A percentile compares a stretch with the other conserved stretches of the same genome.
Evolutionary conservation across 2,113 vertebrate genomes (phyloP).

Genomic region (Centropus bengalensis): DNA sequence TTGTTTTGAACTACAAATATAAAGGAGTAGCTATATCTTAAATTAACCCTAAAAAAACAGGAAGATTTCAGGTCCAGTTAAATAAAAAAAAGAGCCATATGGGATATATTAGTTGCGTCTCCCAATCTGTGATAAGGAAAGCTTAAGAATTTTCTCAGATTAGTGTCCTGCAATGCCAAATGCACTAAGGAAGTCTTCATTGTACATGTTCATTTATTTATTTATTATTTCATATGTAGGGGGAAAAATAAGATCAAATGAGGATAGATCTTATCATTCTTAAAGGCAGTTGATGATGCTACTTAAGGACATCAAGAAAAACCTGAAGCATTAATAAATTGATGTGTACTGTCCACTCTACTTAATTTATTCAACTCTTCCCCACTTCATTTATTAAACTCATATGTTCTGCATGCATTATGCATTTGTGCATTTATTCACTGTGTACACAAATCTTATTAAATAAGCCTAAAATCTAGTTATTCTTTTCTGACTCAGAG

Average conservation of each 20-base stretch:
- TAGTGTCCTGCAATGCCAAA: conserved; percentile 27
- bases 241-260: conserved; percentile 27
- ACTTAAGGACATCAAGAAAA: neutral
- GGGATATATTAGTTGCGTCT: conserved; percentile 44
- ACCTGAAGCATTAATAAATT: conserved; percentile 27
- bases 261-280: conserved; percentile 13
- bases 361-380: conserved; percentile 23
- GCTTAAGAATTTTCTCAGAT: conserved; percentile 8
- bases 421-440: neutral
- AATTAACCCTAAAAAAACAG: conserved; percentile 34
- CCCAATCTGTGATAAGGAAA: conserved; percentile 4
- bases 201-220: neutral
- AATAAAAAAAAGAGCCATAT: conserved; percentile 52
- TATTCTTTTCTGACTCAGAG: neutral
- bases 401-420: neutral
- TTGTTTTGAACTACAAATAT: conserved; percentile 54
- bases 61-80: conserved; percentile 29
- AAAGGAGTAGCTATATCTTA: conserved; percentile 26
- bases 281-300: neutral
- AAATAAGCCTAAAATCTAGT: neutral
- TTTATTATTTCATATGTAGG: neutral
- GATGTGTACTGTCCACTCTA: neutral
- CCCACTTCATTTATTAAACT: conserved; percentile 20
- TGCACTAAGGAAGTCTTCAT: neutral
- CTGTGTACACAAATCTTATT: neutral